Evolutionary conservation across 2,113 vertebrate genomes (phyloP), one percentile per base, ranked within the genome.

Genomic region (Chlamydotis undulata): DNA sequence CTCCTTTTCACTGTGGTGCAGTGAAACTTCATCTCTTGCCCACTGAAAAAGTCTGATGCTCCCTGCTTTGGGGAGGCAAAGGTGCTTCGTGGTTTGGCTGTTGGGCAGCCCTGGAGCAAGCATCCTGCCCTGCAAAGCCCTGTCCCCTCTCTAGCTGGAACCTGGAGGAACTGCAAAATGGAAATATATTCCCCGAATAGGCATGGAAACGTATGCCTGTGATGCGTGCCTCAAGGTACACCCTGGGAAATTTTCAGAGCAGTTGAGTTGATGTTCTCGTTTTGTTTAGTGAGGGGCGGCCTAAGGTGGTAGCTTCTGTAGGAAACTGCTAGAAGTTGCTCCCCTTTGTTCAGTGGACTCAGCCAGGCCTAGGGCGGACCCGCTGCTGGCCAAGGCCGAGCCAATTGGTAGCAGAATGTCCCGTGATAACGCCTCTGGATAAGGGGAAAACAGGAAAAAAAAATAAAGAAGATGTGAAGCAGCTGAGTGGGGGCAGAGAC

Each of bases 71-170:
- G 37, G 19, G 9, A 68, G 16, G 24, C 21, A 65, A 28, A 60
- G 23, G 28, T 29, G 69, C 12, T 25, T 33, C n/a, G 21, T 2
- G 5, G 4, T 31, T 22, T 0, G 0, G 35, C 0, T 0, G 31
- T 4, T 50, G 23, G 8, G 53, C 2, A 4, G 37, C n/a, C 67
- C 14, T 22, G 15, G 31, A 59, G 29, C 50, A 65, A 52, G 23
- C 16, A 45, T 14, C 26, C 26, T 43, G 39, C 35, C 50, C 21
- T 47, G 28, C n/a, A 79, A 47, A 83, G 7, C 23, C 23, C 19
- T 73, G 16, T 45, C 7, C 26, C 49, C 19, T 88, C 5, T 76
- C 67, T 37, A 18, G 6, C 13, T 55, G 17, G 3, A 22, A 12
- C 37, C 56, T 4, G 8, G 19, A 89, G 29, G 55, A 94, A 70